Base-by-base conservation (phyloP, 2,113 vertebrate species). In the Pygoscelis adeliae region DNA sequence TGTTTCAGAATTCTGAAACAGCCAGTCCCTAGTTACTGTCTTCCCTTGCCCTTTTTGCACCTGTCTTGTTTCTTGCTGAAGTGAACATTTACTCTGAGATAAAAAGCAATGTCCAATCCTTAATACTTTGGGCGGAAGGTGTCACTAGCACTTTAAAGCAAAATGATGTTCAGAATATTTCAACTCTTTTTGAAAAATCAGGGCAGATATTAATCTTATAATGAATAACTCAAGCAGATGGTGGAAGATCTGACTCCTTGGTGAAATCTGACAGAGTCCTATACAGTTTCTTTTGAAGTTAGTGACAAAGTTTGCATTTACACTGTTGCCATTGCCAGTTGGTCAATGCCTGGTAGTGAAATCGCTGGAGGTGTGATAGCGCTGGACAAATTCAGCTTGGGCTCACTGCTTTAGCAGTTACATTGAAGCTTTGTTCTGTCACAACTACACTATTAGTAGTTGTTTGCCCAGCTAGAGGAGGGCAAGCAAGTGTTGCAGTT, bases 291-390 rank as follows among this genome's bases (percentile, higher is more conserved):
- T 81, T 76, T 27, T 49, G 47, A 38, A 34, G 27, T 63, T 15
- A 46, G 26, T 18, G 63, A 23, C 49, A 74, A 67, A 29, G 42
- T 58, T 50, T 42, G 38, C 25, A 20, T 49, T 65, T 29, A 16
- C 46, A 16, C 50, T 66, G 38, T 40, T 73, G 23, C 23, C 32
- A 21, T 38, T 38, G 34, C 15, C 19, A 14, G 13, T 29, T 23
- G 55, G 27, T 16, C 49, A 14, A 9, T 9, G 11, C 8, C 36
- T 52, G 15, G 15, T 14, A 23, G 32, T 25, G 50, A 79, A 72
- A 44, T 44, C 1, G 0, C 16, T 19, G 27, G 23, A 46, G 10
- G 13, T 42, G 56, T 13, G 42, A 9, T 25, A 47, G 42, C 6
- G 16, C 53, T 29, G 20, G n/a, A 65, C 20, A 30, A 40, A 29